Base-by-base conservation (phyloP, 2,888 invertebrate species). In the Cephonodes hylas region DNA sequence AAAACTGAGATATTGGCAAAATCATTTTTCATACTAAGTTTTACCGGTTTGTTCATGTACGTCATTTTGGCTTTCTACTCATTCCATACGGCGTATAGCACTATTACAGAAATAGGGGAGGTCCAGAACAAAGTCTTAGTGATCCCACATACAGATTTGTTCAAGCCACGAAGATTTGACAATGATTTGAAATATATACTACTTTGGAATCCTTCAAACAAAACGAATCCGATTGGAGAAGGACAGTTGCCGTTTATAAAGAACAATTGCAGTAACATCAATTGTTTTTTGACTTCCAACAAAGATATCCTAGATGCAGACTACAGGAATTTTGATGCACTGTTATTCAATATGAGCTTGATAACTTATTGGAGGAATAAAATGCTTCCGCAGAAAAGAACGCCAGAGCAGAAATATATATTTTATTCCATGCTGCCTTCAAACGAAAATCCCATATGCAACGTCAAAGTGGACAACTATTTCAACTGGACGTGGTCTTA, bases 401-500 rank as follows among this genome's bases (percentile, higher is more conserved):
- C 72, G 0, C n/a, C 31, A 0, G 62, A 73, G 1, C 91, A 92
- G 65, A 89, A 87, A 63, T 92, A 85, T 63, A 70, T 93, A 4
- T 89, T 91, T 63, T 79, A 81, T 42, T 83, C 85, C 8, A 82
- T 78, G 69, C 66, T 75, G 42, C 73, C 91, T 0, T 72, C 90
- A 0, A 73, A 79, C 4, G 67, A 76, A 1, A 62, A 71, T 38
- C 87, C 89, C 0, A 69, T 88, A 23, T 92, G 91, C 66, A 76
- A 81, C 31, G 4, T 74, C 0, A 66, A 66, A 7, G 73, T 80
- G 1, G 84, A 92, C 44, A 69, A 79, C 23, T 91, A 76, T 61
- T 91, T 92, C 63, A 92, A 93, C 63, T 91, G 88, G 86, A 92
- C 92, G 0, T 92, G 91, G 90, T 81, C 85, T 1, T 93, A 91